Evolutionary conservation across 1,140 invertebrate genomes (phyloP).

Genomic region (Capitella teleta): DNA sequence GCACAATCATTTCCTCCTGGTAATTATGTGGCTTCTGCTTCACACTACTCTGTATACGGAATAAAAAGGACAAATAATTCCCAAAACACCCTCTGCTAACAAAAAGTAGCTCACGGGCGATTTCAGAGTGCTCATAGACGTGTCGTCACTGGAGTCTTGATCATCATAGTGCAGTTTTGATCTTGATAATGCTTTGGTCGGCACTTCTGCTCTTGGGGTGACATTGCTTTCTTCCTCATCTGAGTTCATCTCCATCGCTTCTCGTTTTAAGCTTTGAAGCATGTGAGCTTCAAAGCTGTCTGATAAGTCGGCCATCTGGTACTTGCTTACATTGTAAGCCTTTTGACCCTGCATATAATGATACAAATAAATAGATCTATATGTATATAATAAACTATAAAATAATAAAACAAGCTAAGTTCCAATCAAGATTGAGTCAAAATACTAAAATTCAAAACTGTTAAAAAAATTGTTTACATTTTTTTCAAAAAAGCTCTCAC

Average conservation of each 20-base stretch:
- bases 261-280: slow-evolving; percentile 25
- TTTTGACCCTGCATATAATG: slow-evolving; percentile 13
- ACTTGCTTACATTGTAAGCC: slow-evolving; percentile 24
- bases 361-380: slow-evolving; percentile 1
- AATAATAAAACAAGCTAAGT: no score
- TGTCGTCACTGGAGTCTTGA: slow-evolving; percentile 8
- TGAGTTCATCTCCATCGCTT: slow-evolving; percentile 11
- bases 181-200: background rate
- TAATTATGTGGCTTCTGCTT: slow-evolving; percentile 23
- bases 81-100: background rate
- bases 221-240: background rate
- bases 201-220: background rate
- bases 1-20: slow-evolving; percentile 30
- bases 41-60: background rate
- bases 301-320: slow-evolving; percentile 26
- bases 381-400: slow-evolving; percentile 3
- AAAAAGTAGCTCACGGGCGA: no score
- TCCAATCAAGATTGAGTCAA: no score
- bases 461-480: no score
- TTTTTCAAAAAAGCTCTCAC: no score
- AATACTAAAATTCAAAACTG: no score
- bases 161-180: background rate
- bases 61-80: background rate
- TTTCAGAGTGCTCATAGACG: background rate
- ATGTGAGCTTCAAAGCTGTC: slow-evolving; percentile 30